phyloP scores from a whole-genome alignment of 2,797 vertebrate genomes.

The Hydrocynus forskahlii region DNA sequence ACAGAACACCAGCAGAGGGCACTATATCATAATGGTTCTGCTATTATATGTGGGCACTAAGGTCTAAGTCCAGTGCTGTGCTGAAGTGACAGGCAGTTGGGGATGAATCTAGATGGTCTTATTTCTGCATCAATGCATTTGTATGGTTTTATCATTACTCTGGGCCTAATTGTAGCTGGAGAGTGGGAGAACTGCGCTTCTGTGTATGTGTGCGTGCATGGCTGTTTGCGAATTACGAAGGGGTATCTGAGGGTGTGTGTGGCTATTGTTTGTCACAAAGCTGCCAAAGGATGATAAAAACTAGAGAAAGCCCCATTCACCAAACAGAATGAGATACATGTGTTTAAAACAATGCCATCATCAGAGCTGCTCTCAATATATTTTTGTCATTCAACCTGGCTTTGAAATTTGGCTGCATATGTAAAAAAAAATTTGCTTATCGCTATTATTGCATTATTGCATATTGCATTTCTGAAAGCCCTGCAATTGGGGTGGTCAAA shows the following conservation, averaged over 20 bases:
- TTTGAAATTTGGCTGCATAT: not conserved
- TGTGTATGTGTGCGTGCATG: constrained; percentile 1
- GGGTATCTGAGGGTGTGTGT: constrained; percentile 20
- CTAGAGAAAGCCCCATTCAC: not conserved
- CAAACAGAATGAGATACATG: not conserved
- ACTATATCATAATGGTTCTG: constrained; percentile 21
- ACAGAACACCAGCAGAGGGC: constrained; percentile 36
- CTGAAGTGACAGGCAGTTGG: constrained; percentile 20
- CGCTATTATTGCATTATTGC: too few species aligned
- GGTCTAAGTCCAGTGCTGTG: not conserved
- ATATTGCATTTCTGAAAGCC: too few species aligned
- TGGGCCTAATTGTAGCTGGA: constrained; percentile 29
- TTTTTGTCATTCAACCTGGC: too few species aligned
- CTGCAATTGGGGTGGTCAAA: too few species aligned
- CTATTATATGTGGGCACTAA: not conserved
- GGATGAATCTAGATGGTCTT: constrained; percentile 43
- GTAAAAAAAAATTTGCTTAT: too few species aligned
- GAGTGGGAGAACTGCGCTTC: constrained; percentile 26
- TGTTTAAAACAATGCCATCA: constrained; percentile 13
- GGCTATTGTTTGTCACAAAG: constrained; percentile 18
- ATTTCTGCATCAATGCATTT: constrained; percentile 35
- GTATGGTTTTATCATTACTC: constrained; percentile 12
- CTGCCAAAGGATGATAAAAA: constrained; percentile 12
- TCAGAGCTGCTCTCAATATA: not conserved
- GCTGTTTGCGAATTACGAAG: not conserved